Evolutionary conservation across 2,113 vertebrate species (phyloP).

Genomic region (Saguinus midas): DNA sequence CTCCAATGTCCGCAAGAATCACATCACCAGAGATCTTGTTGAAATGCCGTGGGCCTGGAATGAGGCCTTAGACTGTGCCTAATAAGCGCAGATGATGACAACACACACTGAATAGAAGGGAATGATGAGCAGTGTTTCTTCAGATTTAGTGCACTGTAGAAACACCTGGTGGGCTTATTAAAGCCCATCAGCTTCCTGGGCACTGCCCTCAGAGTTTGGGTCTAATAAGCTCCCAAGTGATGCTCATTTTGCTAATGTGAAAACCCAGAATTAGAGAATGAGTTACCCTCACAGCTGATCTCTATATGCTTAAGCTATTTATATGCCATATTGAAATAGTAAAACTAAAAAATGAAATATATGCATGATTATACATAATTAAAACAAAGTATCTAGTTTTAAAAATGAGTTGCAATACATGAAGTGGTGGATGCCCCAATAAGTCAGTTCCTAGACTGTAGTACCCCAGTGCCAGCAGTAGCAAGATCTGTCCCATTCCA

Average conservation of each 20-base stretch:
- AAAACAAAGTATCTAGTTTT: background rate
- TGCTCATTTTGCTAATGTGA: background rate
- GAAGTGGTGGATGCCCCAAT: too few species aligned
- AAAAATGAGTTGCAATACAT: background rate
- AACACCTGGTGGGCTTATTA: background rate
- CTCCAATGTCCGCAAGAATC: background rate
- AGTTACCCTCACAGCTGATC: background rate
- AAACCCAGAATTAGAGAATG: background rate
- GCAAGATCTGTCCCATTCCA: background rate
- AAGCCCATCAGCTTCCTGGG: background rate
- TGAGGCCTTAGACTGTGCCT: background rate
- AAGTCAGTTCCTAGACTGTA: background rate
- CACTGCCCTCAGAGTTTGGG: background rate
- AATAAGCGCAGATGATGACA: background rate
- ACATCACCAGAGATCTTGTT: background rate
- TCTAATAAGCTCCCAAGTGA: background rate
- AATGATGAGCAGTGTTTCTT: background rate
- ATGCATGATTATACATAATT: background rate
- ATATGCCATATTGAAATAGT: background rate
- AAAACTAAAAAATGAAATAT: background rate
- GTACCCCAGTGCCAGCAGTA: background rate
- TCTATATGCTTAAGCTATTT: background rate
- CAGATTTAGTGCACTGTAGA: background rate
- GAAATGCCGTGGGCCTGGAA: background rate
- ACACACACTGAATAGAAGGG: background rate